Base-by-base conservation (phyloP, 2,113 vertebrate species). In the Bubo bubo region DNA sequence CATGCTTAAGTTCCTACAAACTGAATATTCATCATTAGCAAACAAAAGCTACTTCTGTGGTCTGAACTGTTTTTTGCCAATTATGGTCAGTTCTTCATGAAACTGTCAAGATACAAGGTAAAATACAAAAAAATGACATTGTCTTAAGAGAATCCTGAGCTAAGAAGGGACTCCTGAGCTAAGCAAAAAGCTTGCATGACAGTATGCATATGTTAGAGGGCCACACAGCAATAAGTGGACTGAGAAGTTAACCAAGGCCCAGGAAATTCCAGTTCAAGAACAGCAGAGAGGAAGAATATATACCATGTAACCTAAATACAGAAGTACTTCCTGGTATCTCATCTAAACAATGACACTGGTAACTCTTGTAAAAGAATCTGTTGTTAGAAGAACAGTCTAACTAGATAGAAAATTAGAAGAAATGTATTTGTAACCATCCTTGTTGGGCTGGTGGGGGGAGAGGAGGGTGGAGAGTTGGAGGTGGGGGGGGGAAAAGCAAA, bases 371-470 rank as follows among this genome's bases (percentile, higher is more conserved):
- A 79, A 88, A 80, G 6, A n/a, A 64, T 18, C 27, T 47, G n/a
- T 21, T 66, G 6, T 22, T 30, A 74, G 37, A 59, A 86, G 21
- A 85, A 73, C 22, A 34, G 18, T 56, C 53, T 47, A 27, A 94
- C 12, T 39, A 55, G 21, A 70, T 0, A 71, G 13, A 90, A 39
- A 82, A n/a, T 56, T 8, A n/a, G 10, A 88, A 75, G 12, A 72
- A 63, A 17, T 35, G 5, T 9, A 43, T 77, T 55, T 82, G 19
- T 79, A 90, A 92, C 3, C 0, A 3, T 8, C 14, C 6, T 6
- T 79, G 34, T 13, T 14, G 2, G 9, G 4, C 3, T 45, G 9
- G 4, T 8, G 45, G 15, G 9, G 26, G 6, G 10, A 8, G 4
- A 2, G 1, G 6, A 14, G 2, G 9, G 7, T 34, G 24, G 9